Evolutionary conservation across 1,140 invertebrate species (phyloP), one percentile per base, ranked within the genome.

Genomic region (Heliothis subflexa): DNA sequence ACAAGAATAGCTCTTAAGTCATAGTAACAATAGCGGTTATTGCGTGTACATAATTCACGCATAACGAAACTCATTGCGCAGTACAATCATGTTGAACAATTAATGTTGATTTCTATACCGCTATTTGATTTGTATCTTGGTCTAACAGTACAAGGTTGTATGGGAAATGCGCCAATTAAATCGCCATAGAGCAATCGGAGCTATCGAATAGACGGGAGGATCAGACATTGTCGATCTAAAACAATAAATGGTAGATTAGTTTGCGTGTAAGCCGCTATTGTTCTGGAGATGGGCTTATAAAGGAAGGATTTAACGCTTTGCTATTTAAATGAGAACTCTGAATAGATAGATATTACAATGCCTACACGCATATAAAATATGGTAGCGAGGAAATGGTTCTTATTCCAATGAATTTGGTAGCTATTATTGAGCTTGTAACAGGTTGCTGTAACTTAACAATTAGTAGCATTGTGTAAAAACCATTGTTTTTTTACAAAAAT

Each of bases 61-160:
- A 66, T 47, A 12, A 78, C 78, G 25, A 45, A 59, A 75, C 45
- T 68, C 72, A 33, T 76, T 71, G 50, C 75, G 45, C 75, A 76
- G 28, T 70, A 81, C 87, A 83, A 88, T 88, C 86, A 81, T 78
- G 73, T 78, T 81, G 84, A 88, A 89, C 88, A 89, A 89, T 88
- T 89, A 88, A 88, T 89, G 87, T 88, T 85, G 86, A 89, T 89
- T 88, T 78, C 83, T 84, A 87, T 85, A 81, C 85, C 87, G 87
- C 84, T 88, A 88, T 86, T 88, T 86, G 87, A 88, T 86, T 86
- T 84, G 78, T 87, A 89, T 87, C 88, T 84, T 33, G 59, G 73
- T 66, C 72, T 88, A 88, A 87, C 87, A 84, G 87, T 87, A 83
- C 73, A 57, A 50, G 73, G 77, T 79, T 84, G 83, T 86, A 88